Evolutionary conservation across 53 echinoderm and acorn worm genomes (phyloP).

Genomic region (Mesocentrotus franciscanus): DNA sequence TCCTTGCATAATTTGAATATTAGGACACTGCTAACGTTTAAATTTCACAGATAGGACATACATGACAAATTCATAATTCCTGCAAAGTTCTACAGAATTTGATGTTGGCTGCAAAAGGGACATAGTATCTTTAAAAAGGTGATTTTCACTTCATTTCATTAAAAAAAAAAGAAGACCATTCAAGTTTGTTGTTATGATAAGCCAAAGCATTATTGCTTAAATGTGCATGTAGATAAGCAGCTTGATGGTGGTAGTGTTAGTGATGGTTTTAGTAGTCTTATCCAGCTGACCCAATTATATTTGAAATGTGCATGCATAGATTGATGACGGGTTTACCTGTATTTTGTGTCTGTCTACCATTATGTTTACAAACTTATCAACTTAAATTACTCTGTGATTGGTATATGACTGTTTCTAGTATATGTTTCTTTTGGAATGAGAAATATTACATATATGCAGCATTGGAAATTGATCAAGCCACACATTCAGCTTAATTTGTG

Average conservation of each 20-base stretch:
- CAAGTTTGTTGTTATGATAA: no score
- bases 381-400: neutral
- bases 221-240: neutral
- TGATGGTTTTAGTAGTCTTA: neutral
- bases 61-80: no score
- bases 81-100: no score
- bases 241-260: neutral
- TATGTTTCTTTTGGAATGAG: neutral
- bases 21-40: no score
- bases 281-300: neutral
- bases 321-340: neutral
- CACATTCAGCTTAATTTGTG: neutral
- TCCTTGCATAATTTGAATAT: no score
- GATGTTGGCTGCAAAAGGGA: no score
- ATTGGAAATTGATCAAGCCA: neutral
- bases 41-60: no score
- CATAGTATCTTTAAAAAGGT: no score
- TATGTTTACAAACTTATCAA: neutral
- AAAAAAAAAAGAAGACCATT: no score
- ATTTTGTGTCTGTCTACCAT: neutral
- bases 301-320: neutral
- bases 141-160: no score
- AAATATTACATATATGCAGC: neutral
- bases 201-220: no score
- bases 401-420: neutral